phyloP scores from a whole-genome alignment of 2,113 vertebrate genomes.

The Pygoscelis antarcticus region DNA sequence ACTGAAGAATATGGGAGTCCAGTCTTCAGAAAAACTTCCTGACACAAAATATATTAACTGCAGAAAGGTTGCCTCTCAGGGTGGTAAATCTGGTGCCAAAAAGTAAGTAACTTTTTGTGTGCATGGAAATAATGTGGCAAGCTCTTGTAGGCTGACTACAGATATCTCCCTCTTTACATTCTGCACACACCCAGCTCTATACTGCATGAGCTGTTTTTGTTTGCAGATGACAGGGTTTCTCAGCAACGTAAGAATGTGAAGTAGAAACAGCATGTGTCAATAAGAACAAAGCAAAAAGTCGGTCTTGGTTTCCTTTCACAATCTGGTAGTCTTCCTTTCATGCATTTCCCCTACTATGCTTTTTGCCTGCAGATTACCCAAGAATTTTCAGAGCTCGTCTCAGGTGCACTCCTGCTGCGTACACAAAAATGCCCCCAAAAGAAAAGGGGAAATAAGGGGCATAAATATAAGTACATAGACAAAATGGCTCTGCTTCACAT shows the following conservation, averaged over 20 bases:
- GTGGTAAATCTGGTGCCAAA: not conserved
- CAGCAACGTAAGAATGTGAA: not conserved
- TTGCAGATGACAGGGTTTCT: slow-evolving; percentile 43
- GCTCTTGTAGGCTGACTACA: not conserved
- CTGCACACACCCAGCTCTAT: not conserved
- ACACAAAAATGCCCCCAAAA: not conserved
- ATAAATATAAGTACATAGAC: not conserved
- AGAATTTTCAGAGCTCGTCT: not conserved
- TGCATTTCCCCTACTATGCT: not conserved
- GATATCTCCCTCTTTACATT: not conserved
- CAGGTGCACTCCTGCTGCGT: not conserved
- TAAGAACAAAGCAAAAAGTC: slow-evolving; percentile 31
- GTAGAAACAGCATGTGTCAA: not conserved
- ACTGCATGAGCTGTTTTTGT: not conserved
- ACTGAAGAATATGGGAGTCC: not conserved
- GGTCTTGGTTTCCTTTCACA: not conserved
- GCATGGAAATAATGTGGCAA: not conserved
- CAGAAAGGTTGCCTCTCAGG: not conserved
- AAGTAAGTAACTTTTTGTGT: not conserved
- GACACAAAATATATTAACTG: not conserved
- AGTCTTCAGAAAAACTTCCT: not conserved
- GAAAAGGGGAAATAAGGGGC: not conserved
- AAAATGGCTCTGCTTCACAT: not conserved
- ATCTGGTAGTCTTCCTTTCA: not conserved
- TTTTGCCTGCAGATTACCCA: not conserved